phyloP scores from a whole-genome alignment of 2,113 vertebrate genomes.

The Plecturocebus donacophilus region DNA sequence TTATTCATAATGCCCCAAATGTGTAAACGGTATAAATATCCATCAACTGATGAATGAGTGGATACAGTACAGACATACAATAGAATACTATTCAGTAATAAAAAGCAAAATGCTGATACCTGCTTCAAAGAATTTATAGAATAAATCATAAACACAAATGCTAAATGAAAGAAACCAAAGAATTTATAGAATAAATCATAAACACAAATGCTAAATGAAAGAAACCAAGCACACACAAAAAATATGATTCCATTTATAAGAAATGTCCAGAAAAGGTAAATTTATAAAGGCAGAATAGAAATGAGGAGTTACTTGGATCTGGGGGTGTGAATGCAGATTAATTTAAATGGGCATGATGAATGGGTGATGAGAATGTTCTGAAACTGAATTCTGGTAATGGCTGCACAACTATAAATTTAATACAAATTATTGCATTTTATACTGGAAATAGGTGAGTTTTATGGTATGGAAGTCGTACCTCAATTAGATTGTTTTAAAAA shows the following conservation, averaged over 20 bases:
- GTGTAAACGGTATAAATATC: accelerated
- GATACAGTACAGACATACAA: accelerated
- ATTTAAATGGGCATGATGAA: not conserved
- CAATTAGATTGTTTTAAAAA: not conserved
- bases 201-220: not conserved
- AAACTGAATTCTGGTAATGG: not conserved
- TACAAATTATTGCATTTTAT: not conserved
- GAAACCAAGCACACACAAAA: not conserved
- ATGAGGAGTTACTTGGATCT: not conserved
- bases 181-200: not conserved
- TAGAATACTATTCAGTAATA: not conserved
- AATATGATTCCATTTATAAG: not conserved
- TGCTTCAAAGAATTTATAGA: not conserved
- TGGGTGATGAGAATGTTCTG: not conserved
- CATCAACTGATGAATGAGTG: not conserved
- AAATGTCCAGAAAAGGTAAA: not conserved
- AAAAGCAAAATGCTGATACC: not conserved
- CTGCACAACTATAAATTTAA: not conserved
- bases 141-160: not conserved
- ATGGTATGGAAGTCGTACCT: not conserved
- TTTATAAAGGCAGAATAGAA: not conserved
- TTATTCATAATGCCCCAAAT: not conserved
- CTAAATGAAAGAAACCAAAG: not conserved
- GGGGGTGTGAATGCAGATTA: no score
- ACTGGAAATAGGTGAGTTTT: not conserved